Conservation (phyloP, 2,888 invertebrate genomes). For the Xiphydria camelus region DNA sequence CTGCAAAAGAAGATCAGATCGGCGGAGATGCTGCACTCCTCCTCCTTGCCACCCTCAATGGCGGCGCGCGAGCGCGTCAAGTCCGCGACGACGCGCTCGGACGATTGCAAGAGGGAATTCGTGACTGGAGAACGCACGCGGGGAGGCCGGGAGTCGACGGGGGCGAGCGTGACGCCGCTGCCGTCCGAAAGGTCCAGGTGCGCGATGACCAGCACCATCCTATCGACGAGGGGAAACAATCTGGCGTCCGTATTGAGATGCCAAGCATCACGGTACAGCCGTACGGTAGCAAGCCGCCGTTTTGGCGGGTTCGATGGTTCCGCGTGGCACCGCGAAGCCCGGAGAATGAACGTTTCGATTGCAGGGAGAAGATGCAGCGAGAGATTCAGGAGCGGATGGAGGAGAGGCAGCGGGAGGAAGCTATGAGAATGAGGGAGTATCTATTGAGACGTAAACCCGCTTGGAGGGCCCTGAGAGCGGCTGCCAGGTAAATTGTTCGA, state of each 20-base stretch:
- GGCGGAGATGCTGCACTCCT: conserved; percentile 69
- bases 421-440: conserved; percentile 65
- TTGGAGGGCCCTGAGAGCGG: conserved; percentile 67
- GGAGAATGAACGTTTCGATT: conserved; percentile 7
- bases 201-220: conserved; percentile 32
- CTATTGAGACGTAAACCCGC: conserved; percentile 68
- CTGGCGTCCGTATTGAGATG: conserved; percentile 68
- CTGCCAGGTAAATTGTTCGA: conserved; percentile 53
- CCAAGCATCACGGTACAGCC: conserved; percentile 47
- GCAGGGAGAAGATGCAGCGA: conserved; percentile 65
- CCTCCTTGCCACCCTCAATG: conserved; percentile 71
- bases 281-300: background rate
- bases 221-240: conserved; percentile 57
- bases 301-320: background rate
- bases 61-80: conserved; percentile 63
- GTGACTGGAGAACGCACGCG: conserved; percentile 2
- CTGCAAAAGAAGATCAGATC: conserved; percentile 71
- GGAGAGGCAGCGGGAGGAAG: conserved; percentile 65
- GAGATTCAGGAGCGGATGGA: conserved; percentile 65
- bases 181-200: conserved; percentile 48
- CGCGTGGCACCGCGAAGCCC: background rate
- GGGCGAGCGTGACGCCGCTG: conserved; percentile 32
- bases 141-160: conserved; percentile 15
- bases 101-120: conserved; percentile 26
- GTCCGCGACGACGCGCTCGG: conserved; percentile 28